A percentile compares a stretch with the other conserved stretches of the same genome.
These are phyloP conservation scores for Alces alces DNA, from an alignment of 2,113 vertebrate species.

Conservation along the genomic window DNA sequence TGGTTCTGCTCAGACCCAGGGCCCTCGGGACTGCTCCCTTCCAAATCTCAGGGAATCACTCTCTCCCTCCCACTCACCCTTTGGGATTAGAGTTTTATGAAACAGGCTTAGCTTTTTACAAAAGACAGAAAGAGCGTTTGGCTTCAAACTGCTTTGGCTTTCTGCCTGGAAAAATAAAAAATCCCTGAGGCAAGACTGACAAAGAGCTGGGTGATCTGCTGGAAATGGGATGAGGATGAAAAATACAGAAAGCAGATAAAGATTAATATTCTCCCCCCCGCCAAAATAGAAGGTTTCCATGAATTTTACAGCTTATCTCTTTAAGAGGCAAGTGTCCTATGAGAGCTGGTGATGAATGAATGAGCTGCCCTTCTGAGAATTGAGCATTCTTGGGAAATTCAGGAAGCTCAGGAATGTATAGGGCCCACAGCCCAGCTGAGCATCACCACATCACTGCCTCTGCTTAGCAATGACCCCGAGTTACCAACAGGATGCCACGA, in stretches of 20 bases:
- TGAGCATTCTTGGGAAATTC: not conserved
- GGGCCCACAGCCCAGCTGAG: rapidly evolving
- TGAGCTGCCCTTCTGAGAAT: not conserved
- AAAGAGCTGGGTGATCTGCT: not conserved
- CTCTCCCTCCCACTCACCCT: not conserved
- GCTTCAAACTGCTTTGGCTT: slow-evolving; percentile 37
- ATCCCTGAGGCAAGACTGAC: not conserved
- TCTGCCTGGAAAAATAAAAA: not conserved
- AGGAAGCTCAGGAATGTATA: not conserved
- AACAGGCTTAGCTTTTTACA: slow-evolving; percentile 17
- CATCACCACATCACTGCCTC: not conserved
- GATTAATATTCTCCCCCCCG: not conserved
- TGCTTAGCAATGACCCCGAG: rapidly evolving
- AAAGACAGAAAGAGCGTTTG: slow-evolving; percentile 36
- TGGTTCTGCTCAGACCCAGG: not conserved
- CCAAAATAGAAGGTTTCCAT: not conserved
- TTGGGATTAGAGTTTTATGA: not conserved
- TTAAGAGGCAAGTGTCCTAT: not conserved
- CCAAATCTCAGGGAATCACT: not conserved
- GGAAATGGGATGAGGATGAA: not conserved
- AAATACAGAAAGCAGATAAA: not conserved
- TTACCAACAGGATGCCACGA: too few relatives aligned
- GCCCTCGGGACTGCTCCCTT: not conserved
- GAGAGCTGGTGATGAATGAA: not conserved
- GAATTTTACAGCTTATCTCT: not conserved